Conservation (phyloP, 2,888 invertebrate species). For the Deroplatys truncata region DNA sequence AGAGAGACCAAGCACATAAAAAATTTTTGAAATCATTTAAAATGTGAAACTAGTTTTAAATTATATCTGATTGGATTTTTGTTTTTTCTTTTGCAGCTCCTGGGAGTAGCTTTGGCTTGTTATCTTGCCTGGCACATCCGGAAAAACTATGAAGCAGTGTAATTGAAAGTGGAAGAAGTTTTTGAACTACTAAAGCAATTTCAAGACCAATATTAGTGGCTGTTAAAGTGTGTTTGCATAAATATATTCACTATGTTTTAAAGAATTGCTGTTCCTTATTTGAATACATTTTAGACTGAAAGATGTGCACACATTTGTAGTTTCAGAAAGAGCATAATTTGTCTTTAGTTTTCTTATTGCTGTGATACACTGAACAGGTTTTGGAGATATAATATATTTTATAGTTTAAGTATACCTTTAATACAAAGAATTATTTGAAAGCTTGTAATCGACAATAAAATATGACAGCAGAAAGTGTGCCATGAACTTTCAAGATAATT, state of each 20-base stretch:
- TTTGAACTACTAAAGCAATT: neutral
- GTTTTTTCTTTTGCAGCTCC: conserved; percentile 54
- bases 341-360: neutral
- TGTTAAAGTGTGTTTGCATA: neutral
- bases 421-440: neutral
- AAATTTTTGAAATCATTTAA: no score
- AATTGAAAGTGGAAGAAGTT: neutral
- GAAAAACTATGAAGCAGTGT: conserved; percentile 24
- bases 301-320: neutral
- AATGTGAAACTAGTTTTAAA: neutral
- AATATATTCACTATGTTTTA: neutral
- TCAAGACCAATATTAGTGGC: neutral
- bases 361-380: neutral
- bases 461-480: neutral
- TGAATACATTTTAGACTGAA: neutral
- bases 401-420: neutral
- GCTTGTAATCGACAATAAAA: neutral
- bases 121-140: conserved; percentile 83
- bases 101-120: conserved; percentile 85
- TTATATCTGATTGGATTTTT: neutral
- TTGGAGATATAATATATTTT: neutral
- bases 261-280: neutral
- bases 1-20: no score
- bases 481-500: neutral
- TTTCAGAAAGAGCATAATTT: neutral